phyloP scores from a whole-genome alignment of 2,797 vertebrate genomes.

The Trematomus bernacchii region DNA sequence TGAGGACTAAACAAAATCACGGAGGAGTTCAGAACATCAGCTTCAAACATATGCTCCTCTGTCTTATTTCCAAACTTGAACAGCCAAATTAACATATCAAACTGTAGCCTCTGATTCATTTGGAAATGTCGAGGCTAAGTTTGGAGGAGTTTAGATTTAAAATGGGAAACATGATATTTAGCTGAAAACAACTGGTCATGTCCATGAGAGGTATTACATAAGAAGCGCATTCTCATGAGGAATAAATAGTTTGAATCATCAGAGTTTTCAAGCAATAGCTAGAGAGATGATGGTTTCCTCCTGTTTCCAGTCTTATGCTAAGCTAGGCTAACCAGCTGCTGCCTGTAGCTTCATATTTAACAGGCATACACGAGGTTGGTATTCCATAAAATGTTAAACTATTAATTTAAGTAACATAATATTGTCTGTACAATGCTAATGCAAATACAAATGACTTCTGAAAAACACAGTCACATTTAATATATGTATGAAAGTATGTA shows the following conservation, averaged over 20 bases:
- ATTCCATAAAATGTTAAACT: background rate
- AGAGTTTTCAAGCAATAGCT: too few relatives aligned
- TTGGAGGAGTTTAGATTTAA: background rate
- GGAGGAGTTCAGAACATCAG: slow-evolving; percentile 10
- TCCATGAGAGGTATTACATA: background rate
- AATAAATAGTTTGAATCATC: too few relatives aligned
- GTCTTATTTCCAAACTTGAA: background rate
- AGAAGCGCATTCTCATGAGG: background rate
- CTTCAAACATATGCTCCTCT: background rate
- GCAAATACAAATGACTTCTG: background rate
- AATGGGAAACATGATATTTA: background rate
- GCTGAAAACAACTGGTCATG: background rate
- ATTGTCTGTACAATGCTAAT: background rate
- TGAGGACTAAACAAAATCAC: slow-evolving; percentile 9
- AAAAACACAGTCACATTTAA: background rate
- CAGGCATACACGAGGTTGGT: background rate
- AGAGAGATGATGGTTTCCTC: background rate
- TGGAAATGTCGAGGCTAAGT: background rate
- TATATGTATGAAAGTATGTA: background rate
- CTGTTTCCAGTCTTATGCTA: background rate
- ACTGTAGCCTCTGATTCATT: background rate
- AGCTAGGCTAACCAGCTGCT: background rate
- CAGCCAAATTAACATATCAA: background rate
- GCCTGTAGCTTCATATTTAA: background rate
- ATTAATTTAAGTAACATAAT: background rate